Conservation (phyloP, 2,888 invertebrate species). For the Spisula subtruncata region DNA sequence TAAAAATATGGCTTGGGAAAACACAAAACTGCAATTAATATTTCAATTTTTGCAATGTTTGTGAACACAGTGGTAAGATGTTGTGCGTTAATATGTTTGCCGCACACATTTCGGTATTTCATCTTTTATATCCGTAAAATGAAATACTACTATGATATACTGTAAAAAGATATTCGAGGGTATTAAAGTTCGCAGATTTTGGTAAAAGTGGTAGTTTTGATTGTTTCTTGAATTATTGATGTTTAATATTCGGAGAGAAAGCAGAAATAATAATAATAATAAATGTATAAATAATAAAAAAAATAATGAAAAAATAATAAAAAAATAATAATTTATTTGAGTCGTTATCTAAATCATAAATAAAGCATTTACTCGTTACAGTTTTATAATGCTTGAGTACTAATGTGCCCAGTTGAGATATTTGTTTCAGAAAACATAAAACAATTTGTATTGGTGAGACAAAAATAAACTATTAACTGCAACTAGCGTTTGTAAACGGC, state of each 20-base stretch:
- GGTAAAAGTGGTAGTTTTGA: too few species aligned
- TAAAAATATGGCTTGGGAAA: neutral
- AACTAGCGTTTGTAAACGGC: neutral
- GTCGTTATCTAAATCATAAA: neutral
- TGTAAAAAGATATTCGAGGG: too few species aligned
- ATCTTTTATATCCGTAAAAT: neutral
- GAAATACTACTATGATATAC: neutral
- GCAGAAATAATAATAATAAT: too few species aligned
- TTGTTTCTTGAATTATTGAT: too few species aligned
- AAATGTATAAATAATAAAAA: too few species aligned
- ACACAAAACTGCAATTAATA: slow-evolving; percentile 28
- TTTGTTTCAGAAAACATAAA: neutral
- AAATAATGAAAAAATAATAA: too few species aligned
- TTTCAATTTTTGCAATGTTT: slow-evolving; percentile 9
- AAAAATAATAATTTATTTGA: too few species aligned
- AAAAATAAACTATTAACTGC: too few species aligned
- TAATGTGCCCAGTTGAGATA: neutral
- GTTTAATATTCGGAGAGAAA: too few species aligned
- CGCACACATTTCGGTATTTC: slow-evolving; percentile 19
- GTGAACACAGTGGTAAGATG: neutral
- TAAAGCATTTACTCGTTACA: neutral
- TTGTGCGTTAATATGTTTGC: neutral
- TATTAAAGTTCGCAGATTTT: too few species aligned
- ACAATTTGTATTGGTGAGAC: too few species aligned
- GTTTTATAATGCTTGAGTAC: neutral